These are phyloP conservation scores for Acanthococcus lagerstroemiae DNA, from an alignment of 2,888 invertebrate genomes.

Conservation along the genomic window DNA sequence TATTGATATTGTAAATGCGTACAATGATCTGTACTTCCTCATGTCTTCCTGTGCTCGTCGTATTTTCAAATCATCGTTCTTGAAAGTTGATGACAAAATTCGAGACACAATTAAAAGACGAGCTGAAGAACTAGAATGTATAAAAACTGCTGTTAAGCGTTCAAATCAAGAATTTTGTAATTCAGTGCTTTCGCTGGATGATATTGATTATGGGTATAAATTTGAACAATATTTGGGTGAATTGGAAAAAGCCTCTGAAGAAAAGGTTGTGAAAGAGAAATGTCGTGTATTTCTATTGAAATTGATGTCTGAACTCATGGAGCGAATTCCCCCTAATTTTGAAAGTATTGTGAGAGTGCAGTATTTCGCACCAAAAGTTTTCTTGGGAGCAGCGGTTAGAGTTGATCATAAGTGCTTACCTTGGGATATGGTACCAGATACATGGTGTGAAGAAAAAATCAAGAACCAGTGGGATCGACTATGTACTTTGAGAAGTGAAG, in stretches of 20 bases:
- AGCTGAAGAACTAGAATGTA: neutral
- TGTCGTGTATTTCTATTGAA: neutral
- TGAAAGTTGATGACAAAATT: neutral
- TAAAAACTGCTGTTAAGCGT: neutral
- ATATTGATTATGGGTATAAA: constrained; percentile 8
- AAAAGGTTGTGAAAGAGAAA: neutral
- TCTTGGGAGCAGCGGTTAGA: neutral
- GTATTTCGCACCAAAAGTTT: neutral
- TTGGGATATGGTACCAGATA: neutral
- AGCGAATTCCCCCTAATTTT: neutral
- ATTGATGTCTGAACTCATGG: neutral
- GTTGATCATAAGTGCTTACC: neutral
- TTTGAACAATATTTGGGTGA: neutral
- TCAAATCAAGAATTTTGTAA: neutral
- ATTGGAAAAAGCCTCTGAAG: neutral
- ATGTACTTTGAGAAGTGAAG: neutral
- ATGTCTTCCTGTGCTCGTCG: constrained; percentile 29
- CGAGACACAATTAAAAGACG: neutral
- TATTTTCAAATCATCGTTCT: constrained; percentile 28
- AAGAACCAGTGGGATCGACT: neutral
- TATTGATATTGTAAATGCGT: constrained; percentile 33
- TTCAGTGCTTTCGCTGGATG: neutral
- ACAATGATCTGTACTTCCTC: constrained; percentile 32
- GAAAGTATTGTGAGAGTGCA: neutral
- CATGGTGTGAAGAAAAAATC: neutral